A percentile compares a stretch with the other conserved stretches of the same genome.
phyloP scores from a whole-genome alignment of 2,797 vertebrate genomes.

The Acestrorhynchus altus region DNA sequence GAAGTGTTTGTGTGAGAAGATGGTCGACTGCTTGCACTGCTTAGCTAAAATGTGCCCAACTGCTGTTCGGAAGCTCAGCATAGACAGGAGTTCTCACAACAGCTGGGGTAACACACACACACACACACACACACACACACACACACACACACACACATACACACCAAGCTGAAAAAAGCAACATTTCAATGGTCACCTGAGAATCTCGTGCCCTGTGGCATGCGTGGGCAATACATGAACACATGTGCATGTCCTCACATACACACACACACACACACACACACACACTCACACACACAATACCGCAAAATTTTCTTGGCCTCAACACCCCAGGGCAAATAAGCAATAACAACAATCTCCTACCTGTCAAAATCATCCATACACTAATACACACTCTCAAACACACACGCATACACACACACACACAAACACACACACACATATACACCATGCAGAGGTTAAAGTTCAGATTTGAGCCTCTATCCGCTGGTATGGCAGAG shows the following conservation, averaged over 20 bases:
- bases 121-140: constrained; percentile 13
- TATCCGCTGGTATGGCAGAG: constrained; percentile 23
- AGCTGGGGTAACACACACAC: constrained; percentile 11
- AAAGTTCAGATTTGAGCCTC: constrained; percentile 36
- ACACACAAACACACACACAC: constrained; percentile 35
- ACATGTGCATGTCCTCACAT: neutral
- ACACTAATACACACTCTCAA: constrained; percentile 29
- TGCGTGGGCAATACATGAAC: neutral
- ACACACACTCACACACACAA: constrained; percentile 14
- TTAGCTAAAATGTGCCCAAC: neutral
- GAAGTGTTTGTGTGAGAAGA: neutral
- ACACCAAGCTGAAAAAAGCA: neutral
- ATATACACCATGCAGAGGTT: constrained; percentile 30
- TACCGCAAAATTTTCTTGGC: constrained; percentile 25
- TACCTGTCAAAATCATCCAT: constrained; percentile 47
- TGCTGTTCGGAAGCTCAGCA: neutral
- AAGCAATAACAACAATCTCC: constrained; percentile 53
- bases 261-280: constrained; percentile 23
- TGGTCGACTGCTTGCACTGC: neutral
- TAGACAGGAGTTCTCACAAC: neutral
- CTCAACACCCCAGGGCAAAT: constrained; percentile 43
- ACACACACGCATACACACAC: constrained; percentile 27
- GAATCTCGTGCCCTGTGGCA: constrained; percentile 16
- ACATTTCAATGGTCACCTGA: constrained; percentile 21
- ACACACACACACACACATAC: constrained; percentile 6